Evolutionary conservation across 2,888 invertebrate genomes (phyloP), one percentile per base, ranked within the genome.

Genomic region (Sericinus montela): DNA sequence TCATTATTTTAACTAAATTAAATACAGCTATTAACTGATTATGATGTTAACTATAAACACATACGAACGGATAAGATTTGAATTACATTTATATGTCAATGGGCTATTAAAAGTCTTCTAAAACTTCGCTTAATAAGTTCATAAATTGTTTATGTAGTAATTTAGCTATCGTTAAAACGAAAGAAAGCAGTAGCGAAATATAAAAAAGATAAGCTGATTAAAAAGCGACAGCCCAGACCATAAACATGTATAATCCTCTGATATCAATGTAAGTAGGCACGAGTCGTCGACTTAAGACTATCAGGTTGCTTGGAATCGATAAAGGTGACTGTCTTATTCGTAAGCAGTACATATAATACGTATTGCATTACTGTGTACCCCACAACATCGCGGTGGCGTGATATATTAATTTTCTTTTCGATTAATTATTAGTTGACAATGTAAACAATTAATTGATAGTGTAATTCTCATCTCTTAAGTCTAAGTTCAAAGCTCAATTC

Each of bases 261-360:
- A 61, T 62, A 63, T 62, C 59, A 58, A 54, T 57, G 40, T 44
- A 48, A 48, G 61, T 58, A 56, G 55, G 55, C 51, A 52, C 48
- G 45, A 51, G 57, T 53, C 58, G 54, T 53, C 56, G 54, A 52
- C 54, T 60, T 56, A 56, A 55, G 54, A 56, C 53, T 59, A 59
- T 63, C 61, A 29, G 36, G 51, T 61, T 59, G 41, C 59, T 38
- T 40, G 36, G 16, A 57, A 59, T 59, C 59, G 57, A 61, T 58
- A 55, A 49, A 36, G 49, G 44, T 48, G 54, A 55, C 51, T 45
- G 58, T 55, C 55, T 56, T 59, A 57, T 52, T 55, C 39, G 35
- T 45, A n/a, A 45, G 53, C 51, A 45, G 23, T 25, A 19, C 3
- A n/a, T n/a, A n/a, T n/a, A n/a, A 19, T 19, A 41, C 11, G 53